Percentiles rank a stretch among this genome's conserved stretches.
These are phyloP conservation scores for Leucophenga montana DNA, from an alignment of 2,888 invertebrate genomes.

Conservation along the genomic window DNA sequence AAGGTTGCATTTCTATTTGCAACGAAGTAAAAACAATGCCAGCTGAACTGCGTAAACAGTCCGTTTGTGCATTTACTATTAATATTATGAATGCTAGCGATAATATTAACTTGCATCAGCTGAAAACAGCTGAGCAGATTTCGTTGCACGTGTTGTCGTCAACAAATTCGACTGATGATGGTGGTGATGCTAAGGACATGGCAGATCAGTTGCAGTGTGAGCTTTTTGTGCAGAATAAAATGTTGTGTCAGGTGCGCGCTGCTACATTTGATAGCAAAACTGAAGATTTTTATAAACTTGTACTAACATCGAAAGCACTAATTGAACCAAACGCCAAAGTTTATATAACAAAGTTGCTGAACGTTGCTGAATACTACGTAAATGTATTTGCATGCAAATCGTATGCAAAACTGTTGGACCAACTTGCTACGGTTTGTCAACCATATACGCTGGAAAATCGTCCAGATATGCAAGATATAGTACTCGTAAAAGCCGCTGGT, in stretches of 20 bases:
- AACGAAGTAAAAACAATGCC: constrained; percentile 47
- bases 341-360: constrained; percentile 43
- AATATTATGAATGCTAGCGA: no score
- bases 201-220: constrained; percentile 27
- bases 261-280: constrained; percentile 39
- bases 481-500: constrained; percentile 40
- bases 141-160: constrained; percentile 7
- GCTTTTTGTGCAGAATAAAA: neutral
- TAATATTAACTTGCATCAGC: neutral
- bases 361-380: constrained; percentile 40
- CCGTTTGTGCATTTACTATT: constrained; percentile 42
- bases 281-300: constrained; percentile 22
- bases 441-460: constrained; percentile 22
- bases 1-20: constrained; percentile 45
- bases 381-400: constrained; percentile 37
- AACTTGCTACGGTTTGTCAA: constrained; percentile 38
- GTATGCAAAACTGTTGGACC: constrained; percentile 42
- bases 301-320: constrained; percentile 33
- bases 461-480: constrained; percentile 36
- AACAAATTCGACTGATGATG: neutral
- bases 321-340: constrained; percentile 38
- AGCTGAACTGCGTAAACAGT: constrained; percentile 26
- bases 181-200: constrained; percentile 28
- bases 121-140: neutral
- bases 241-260: constrained; percentile 34